Evolutionary conservation across 2,113 vertebrate genomes (phyloP), one percentile per base, ranked within the genome.

Genomic region (Dinomys branickii): DNA sequence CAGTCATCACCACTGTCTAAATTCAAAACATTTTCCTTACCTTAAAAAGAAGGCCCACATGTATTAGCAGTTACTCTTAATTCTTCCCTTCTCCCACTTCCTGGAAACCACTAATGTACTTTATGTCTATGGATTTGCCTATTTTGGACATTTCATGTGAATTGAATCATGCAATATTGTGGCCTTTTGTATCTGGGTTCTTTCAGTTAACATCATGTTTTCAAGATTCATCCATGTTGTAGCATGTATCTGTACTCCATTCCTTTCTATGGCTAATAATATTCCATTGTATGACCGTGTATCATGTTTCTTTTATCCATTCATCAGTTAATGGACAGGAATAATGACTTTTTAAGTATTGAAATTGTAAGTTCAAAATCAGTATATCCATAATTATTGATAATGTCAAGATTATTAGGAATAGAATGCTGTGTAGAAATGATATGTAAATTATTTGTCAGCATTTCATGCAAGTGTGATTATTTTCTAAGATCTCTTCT

Each of bases 401-500:
- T 95, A 93, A 94, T 93, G 69, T 97, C 96, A 96, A 97, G 91
- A 87, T 96, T 96, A 97, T 95, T 94, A 83, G 96, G 95, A 97
- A 96, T 89, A 96, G 94, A 96, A 96, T 96, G 59, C 80, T 97
- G 82, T 97, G 91, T 97, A 93, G 96, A 97, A 95, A 97, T 52
- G 47, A 94, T 94, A 88, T 96, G 87, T 97, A 97, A 97, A 97
- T 97, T 97, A 96, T 97, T 94, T 97, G 84, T 96, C 80, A 94
- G 91, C 93, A 96, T 97, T 96, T 98, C 91, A 97, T 97, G 80
- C 83, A 96, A 97, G 89, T 97, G 85, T 97, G 94, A 91, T 97
- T 94, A 96, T 96, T 98, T 97, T 97, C 90, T 95, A 97, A 97
- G 93, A 85, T 92, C 90, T 91, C 96, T 97, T 95, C 78, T 98